A percentile compares a stretch with the other conserved stretches of the same genome.
These are phyloP conservation scores for Epirrita christyi DNA, from an alignment of 2,888 invertebrate genomes.

Conservation along the genomic window DNA sequence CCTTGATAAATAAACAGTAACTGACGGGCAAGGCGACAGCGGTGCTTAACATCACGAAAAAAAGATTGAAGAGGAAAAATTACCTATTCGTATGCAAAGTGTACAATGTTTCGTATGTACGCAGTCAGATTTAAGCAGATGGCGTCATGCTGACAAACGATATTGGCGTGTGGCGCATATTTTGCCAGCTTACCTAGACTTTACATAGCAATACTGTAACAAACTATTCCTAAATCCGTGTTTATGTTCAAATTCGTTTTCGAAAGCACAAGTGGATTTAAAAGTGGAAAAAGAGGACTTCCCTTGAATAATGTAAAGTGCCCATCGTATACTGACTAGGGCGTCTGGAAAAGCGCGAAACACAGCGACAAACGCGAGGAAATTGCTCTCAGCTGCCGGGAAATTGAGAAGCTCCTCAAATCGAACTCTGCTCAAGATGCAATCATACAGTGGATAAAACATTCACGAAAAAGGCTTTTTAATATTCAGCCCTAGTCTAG, in stretches of 20 bases:
- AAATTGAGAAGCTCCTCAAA: constrained; percentile 73
- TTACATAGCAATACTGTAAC: neutral
- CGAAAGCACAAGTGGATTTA: constrained; percentile 8
- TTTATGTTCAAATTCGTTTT: constrained; percentile 10
- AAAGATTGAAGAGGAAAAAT: constrained; percentile 23
- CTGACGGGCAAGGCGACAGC: constrained; percentile 24
- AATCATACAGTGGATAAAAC: constrained; percentile 48
- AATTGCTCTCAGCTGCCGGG: constrained; percentile 70
- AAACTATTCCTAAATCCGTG: constrained; percentile 6
- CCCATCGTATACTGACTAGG: constrained; percentile 35
- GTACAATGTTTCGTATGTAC: constrained; percentile 36
- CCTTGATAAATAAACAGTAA: constrained; percentile 39
- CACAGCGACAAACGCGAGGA: constrained; percentile 69
- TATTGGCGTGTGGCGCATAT: constrained; percentile 23
- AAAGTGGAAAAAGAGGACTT: constrained; percentile 4
- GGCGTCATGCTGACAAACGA: constrained; percentile 31
- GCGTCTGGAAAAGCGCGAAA: constrained; percentile 27
- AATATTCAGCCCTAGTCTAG: constrained; percentile 22
- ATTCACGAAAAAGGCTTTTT: constrained; percentile 40
- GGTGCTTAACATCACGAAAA: constrained; percentile 22
- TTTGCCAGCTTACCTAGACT: constrained; percentile 14
- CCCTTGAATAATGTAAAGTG: constrained; percentile 31
- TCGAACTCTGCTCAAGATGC: constrained; percentile 54
- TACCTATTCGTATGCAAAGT: constrained; percentile 41
- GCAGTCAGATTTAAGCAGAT: constrained; percentile 29